Evolutionary conservation across 2,797 vertebrate genomes (phyloP), one percentile per base, ranked within the genome.

Genomic region (Macropodus opercularis): DNA sequence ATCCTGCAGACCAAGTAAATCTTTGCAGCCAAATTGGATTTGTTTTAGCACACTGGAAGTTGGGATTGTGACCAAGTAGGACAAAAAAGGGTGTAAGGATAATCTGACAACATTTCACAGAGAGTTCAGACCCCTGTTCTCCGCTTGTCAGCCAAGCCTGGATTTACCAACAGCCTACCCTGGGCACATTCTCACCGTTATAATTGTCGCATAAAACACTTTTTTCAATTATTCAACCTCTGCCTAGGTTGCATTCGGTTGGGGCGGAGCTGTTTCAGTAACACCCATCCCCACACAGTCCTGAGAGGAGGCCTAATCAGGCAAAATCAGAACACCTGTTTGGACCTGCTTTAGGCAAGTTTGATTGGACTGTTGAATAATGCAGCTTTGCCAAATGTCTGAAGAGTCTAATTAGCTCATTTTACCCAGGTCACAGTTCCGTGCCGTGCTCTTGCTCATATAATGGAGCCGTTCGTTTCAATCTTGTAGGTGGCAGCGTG

Each of bases 91-190:
- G 11, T 14, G 43, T 22, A 24, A 42, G 48, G 35, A 56, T 63
- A 48, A 71, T 71, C 61, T 53, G 38, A 74, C 36, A 73, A 40
- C 47, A 67, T 73, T 83, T 81, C 39, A 72, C 4, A 7, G 42
- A 3, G 14, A 27, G 21, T 76, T 68, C 62, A 55, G 62, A 73
- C 15, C 19, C n/a, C 32, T 65, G 67, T 61, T 58, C 32, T 54
- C 8, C 14, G 6, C 50, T 35, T 55, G 64, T 59, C 46, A 62
- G 58, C 50, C 50, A 22, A 53, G 53, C 18, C 22, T 49, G 60
- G 51, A 64, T 68, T 47, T 55, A 46, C 52, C 52, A 51, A 53
- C 36, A 48, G 31, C 13, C 38, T 13, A 50, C 44, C 46, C 14
- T 11, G 22, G 15, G 11, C n/a, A 4, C 19, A 17, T 48, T 50